These are phyloP conservation scores for Drosophila virilis DNA, from an alignment of 1,140 invertebrate genomes.

Conservation along the genomic window DNA sequence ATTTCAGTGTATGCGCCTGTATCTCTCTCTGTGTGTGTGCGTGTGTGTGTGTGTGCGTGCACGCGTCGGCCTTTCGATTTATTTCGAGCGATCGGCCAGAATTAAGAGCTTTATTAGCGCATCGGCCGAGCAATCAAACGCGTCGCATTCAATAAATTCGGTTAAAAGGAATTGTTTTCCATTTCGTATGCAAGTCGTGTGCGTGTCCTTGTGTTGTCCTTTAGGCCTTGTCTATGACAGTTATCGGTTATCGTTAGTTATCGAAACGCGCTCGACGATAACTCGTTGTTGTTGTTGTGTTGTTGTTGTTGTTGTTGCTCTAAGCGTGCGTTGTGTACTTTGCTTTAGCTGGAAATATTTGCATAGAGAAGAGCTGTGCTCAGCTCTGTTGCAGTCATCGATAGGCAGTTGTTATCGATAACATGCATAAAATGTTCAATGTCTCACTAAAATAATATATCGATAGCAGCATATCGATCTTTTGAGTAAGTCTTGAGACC, in stretches of 20 bases:
- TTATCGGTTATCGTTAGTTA: not conserved
- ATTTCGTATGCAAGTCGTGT: not conserved
- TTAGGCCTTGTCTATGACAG: too few species aligned
- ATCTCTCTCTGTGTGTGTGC: slow-evolving; percentile 6
- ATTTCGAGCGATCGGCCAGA: slow-evolving; percentile 68
- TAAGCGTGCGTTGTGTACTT: not conserved
- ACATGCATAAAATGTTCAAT: too few species aligned
- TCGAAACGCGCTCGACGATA: slow-evolving; percentile 1
- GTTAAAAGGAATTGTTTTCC: slow-evolving; percentile 24
- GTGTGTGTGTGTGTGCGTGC: slow-evolving; percentile 30
- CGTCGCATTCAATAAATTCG: slow-evolving; percentile 38
- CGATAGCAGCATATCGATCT: too few species aligned
- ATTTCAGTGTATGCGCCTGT: slow-evolving; percentile 55
- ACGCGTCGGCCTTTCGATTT: slow-evolving; percentile 60
- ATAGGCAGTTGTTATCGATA: too few species aligned
- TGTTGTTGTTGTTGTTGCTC: not conserved
- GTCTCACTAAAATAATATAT: too few species aligned
- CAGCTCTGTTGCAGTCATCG: too few species aligned
- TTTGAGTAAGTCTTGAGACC: too few species aligned
- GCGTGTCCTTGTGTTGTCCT: not conserved
- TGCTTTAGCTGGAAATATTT: not conserved
- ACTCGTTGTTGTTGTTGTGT: not conserved
- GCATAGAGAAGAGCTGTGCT: too few species aligned
- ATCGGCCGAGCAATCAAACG: slow-evolving; percentile 51
- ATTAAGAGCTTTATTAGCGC: slow-evolving; percentile 73